A percentile compares a stretch with the other conserved stretches of the same genome.
Evolutionary conservation across 2,888 invertebrate species (phyloP).

Genomic region (Tenthredo livida): DNA sequence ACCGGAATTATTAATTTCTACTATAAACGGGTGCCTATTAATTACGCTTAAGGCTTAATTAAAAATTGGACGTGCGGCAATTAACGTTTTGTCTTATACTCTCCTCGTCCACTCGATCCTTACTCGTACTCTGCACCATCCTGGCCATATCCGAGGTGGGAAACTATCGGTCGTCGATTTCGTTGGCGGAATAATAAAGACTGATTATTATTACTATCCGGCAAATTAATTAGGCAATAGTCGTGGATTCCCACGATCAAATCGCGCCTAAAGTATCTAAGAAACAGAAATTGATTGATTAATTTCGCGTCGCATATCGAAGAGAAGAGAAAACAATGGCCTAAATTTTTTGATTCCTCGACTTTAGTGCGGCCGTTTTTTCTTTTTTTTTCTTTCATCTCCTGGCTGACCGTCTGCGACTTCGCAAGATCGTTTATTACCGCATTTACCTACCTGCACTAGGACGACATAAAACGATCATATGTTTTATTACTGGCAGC

Average conservation of each 20-base stretch:
- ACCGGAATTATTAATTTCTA: constrained; percentile 45
- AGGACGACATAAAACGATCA: constrained; percentile 26
- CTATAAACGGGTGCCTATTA: constrained; percentile 50
- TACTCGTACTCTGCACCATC: background rate
- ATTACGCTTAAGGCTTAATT: constrained; percentile 50
- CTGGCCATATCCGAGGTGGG: background rate
- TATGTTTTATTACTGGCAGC: constrained; percentile 45
- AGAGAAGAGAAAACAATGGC: background rate
- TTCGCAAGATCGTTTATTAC: background rate
- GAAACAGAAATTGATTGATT: background rate
- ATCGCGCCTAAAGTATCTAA: background rate
- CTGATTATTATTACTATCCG: background rate
- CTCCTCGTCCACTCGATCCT: background rate
- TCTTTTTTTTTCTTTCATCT: too few species aligned
- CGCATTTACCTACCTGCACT: background rate
- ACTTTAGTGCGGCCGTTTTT: background rate
- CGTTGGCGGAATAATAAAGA: background rate
- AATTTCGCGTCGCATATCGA: background rate
- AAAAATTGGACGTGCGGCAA: constrained; percentile 50
- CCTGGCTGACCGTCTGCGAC: background rate
- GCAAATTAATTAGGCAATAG: background rate
- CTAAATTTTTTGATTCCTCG: background rate
- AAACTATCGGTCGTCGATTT: background rate
- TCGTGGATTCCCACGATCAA: background rate
- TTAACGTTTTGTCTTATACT: constrained; percentile 16